A percentile compares a stretch with the other conserved stretches of the same genome.
Conservation (phyloP, 2,113 vertebrate genomes). For the Phalacrocorax carbo region DNA sequence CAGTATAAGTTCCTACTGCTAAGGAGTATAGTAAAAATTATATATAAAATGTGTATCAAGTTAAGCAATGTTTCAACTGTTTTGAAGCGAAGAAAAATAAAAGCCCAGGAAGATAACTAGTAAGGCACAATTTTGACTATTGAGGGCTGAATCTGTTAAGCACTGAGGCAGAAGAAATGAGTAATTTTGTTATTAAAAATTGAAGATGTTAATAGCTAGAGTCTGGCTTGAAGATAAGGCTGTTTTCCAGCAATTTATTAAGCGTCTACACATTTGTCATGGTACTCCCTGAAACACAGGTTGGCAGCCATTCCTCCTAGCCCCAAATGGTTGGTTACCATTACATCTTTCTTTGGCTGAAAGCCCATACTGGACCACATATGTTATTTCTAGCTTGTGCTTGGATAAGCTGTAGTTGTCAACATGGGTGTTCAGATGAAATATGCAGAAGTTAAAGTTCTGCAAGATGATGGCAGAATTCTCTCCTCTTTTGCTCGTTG, state of each 20-base stretch:
- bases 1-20: background rate
- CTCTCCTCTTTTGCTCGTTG: background rate
- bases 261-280: background rate
- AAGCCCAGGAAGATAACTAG: background rate
- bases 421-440: background rate
- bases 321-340: background rate
- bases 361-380: background rate
- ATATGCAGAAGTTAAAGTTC: background rate
- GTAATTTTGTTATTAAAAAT: constrained; percentile 7
- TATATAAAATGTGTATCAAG: constrained; percentile 17
- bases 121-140: background rate
- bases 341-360: background rate
- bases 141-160: background rate
- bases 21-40: background rate
- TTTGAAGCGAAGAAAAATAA: background rate
- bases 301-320: background rate
- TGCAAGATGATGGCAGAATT: background rate
- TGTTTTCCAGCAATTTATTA: background rate
- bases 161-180: background rate
- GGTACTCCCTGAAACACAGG: background rate
- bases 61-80: constrained; percentile 15
- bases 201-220: background rate
- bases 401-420: background rate
- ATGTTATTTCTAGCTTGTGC: background rate
- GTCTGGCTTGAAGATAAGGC: background rate